Conservation (phyloP, 2,797 vertebrate species). For the Tapirus indicus region DNA sequence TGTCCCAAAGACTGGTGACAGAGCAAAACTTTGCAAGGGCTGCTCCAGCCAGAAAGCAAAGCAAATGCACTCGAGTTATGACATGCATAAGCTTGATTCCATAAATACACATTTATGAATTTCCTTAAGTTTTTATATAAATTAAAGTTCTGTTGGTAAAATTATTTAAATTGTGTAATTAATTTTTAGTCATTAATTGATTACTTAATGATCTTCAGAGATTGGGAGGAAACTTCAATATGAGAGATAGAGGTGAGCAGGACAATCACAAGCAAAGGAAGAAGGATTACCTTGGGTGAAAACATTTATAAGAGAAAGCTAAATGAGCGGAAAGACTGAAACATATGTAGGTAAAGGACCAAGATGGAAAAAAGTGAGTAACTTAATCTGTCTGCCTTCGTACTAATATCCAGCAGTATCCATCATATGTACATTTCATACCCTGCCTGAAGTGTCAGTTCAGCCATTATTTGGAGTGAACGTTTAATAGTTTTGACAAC, state of each 20-base stretch:
- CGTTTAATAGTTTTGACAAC: background rate
- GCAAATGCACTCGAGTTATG: background rate
- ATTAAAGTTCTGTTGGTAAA: background rate
- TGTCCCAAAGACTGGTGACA: too few species aligned
- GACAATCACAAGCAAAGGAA: background rate
- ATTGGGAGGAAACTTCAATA: background rate
- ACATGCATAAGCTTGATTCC: background rate
- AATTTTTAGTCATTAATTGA: background rate
- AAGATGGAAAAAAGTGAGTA: background rate
- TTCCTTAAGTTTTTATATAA: background rate
- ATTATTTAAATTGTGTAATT: background rate
- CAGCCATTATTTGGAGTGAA: background rate
- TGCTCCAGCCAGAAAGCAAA: background rate
- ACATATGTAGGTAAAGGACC: background rate
- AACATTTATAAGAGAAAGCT: background rate
- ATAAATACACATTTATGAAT: background rate
- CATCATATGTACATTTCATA: background rate
- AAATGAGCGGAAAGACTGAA: background rate
- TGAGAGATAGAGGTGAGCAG: background rate
- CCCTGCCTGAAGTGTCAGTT: accelerated
- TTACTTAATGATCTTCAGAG: background rate
- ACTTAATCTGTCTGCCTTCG: background rate
- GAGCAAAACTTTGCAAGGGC: accelerated
- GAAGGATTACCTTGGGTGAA: background rate
- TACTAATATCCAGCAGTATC: background rate